phyloP scores from a whole-genome alignment of 23 tunicate species.

The Diplosoma virens region DNA sequence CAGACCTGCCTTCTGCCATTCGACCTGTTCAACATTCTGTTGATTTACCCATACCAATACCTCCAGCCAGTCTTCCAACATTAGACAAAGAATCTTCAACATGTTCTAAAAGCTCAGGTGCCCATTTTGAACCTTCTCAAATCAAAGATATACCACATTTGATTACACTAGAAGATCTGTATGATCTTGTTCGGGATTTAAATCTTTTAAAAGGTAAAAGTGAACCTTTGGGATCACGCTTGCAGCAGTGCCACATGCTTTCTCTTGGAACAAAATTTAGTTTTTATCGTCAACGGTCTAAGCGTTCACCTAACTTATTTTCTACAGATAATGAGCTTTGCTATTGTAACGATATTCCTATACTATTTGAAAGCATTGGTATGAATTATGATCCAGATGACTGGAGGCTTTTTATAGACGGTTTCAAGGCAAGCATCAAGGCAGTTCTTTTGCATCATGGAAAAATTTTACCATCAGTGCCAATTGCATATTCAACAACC shows the following conservation, averaged over 20 bases:
- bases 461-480: neutral
- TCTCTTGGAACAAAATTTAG: constrained; percentile 10
- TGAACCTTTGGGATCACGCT: constrained; percentile 16
- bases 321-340: constrained; percentile 7
- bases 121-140: neutral
- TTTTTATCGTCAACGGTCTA: constrained; percentile 2
- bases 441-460: neutral
- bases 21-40: constrained; percentile 5
- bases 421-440: no score
- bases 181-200: constrained; percentile 21
- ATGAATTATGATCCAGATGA: neutral
- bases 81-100: neutral
- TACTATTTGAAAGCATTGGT: neutral
- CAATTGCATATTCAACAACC: constrained; percentile 13
- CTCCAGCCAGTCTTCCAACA: neutral
- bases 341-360: constrained; percentile 14
- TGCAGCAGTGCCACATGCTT: constrained; percentile 24
- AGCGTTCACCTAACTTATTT: neutral
- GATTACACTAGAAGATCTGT: constrained; percentile 14
- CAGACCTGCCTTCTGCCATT: constrained; percentile 1
- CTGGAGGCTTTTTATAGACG: constrained; percentile 14
- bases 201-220: neutral
- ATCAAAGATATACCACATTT: neutral
- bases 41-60: constrained; percentile 15
- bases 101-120: neutral